Evolutionary conservation across 2,797 vertebrate genomes (phyloP).

Genomic region (Momotus momota): DNA sequence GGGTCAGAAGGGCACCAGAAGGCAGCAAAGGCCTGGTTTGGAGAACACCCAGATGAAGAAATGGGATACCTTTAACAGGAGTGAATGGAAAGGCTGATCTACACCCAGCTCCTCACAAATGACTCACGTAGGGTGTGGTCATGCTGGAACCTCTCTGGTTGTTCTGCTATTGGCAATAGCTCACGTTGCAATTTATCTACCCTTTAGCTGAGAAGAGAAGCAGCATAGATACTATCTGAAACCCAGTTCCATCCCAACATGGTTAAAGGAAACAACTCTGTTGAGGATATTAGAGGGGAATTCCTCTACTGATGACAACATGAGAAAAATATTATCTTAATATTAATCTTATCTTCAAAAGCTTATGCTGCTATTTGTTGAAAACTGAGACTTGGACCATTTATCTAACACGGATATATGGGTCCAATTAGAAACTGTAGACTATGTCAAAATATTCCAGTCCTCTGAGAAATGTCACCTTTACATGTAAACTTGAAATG

Average conservation of each 20-base stretch:
- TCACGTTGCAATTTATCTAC: background rate
- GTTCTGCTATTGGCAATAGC: background rate
- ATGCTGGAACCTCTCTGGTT: background rate
- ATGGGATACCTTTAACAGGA: background rate
- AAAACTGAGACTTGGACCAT: constrained; percentile 23
- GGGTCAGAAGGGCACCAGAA: background rate
- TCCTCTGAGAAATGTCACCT: background rate
- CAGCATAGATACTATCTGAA: constrained; percentile 21
- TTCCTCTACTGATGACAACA: constrained; percentile 64
- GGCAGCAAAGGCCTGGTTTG: background rate
- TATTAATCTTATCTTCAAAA: constrained; percentile 55
- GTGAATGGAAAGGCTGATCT: background rate
- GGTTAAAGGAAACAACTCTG: constrained; percentile 45
- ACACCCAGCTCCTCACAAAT: background rate
- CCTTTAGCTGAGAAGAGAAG: background rate
- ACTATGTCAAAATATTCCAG: background rate
- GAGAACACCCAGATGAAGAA: background rate
- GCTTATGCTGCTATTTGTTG: constrained; percentile 33
- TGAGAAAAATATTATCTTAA: constrained; percentile 65
- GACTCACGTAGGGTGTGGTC: background rate
- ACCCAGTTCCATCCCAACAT: background rate
- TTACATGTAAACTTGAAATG: background rate
- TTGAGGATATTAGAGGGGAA: constrained; percentile 59
- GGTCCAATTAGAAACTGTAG: background rate
- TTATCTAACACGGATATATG: background rate